Evolutionary conservation across 2,888 invertebrate genomes (phyloP), one percentile per base, ranked within the genome.

Genomic region (Theodoxus fluviatilis): DNA sequence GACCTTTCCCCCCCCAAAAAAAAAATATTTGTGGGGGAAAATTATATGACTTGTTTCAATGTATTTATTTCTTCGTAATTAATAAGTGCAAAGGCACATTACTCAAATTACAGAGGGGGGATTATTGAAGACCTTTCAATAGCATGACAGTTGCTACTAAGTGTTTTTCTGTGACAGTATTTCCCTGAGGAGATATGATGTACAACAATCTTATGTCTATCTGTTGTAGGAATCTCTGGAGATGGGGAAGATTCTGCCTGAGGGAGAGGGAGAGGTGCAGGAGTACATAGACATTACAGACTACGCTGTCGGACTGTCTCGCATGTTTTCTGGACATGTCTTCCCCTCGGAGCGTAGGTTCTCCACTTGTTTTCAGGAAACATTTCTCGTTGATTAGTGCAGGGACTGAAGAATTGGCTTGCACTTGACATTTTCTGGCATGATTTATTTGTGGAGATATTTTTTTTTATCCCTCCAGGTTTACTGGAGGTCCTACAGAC

Each of bases 241-340:
- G 91, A 97, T 98, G 93, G 99, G 99, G 90, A 99, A 99, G 90
- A 97, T 99, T 81, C 90, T 95, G 55, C 92, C 97, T 0, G 99
- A 99, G 89, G 98, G 98, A 2, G 92, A 95, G 71, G 99, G 99
- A 3, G 88, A 87, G 70, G 85, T 88, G 1, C 87, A 87, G 78
- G 87, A 87, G 72, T 86, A 85, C 75, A 83, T 87, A 49, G 87
- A 99, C 88, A 94, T 99, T 73, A 98, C 98, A 84, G 99, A 99
- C 88, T 95, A 97, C 85, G 98, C 98, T 0, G 93, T 96, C 55
- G 99, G 99, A 0, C 89, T 99, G 67, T 98, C 98, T 0, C 90
- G 98, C 38, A 87, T 86, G 87, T 86, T 85, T 76, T 79, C 85
- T 38, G 87, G 87, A 2, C 91, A 89, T 74, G 90, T 97, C 71